A percentile compares a stretch with the other conserved stretches of the same genome.
Conservation (phyloP, 2,113 vertebrate genomes). For the Ptilonorhynchus violaceus region DNA sequence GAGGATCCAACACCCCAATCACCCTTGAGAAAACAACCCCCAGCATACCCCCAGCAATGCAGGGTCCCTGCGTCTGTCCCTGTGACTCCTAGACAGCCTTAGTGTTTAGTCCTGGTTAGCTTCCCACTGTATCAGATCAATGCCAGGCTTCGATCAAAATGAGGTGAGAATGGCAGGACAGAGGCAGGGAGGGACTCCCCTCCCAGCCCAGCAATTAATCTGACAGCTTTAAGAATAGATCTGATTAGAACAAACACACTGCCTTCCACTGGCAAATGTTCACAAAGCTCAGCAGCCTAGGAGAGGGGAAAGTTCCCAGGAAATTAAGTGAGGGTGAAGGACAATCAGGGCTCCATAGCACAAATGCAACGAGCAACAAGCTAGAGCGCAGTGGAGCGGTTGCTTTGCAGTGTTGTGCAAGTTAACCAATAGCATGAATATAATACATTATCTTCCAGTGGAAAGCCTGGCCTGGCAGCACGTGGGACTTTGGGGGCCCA, state of each 20-base stretch:
- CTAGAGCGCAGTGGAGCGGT: background rate
- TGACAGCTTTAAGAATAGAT: background rate
- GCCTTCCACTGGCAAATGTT: background rate
- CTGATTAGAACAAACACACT: background rate
- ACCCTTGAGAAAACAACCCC: background rate
- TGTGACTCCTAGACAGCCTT: background rate
- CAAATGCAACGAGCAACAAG: background rate
- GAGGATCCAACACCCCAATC: background rate
- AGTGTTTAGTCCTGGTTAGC: background rate
- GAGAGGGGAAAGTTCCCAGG: background rate
- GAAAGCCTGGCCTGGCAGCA: background rate
- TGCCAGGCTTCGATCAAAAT: background rate
- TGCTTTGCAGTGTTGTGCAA: background rate
- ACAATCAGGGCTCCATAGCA: background rate
- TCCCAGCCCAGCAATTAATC: background rate
- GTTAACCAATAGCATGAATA: background rate
- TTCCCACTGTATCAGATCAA: background rate
- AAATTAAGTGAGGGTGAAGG: background rate
- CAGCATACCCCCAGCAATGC: background rate
- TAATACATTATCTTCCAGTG: background rate
- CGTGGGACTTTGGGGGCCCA: background rate
- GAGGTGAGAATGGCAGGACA: background rate
- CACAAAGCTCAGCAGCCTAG: background rate
- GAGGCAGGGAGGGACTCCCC: background rate
- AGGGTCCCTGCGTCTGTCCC: background rate